These are phyloP conservation scores for Drosophila cardini DNA, from an alignment of 1,140 invertebrate genomes.

Conservation along the genomic window DNA sequence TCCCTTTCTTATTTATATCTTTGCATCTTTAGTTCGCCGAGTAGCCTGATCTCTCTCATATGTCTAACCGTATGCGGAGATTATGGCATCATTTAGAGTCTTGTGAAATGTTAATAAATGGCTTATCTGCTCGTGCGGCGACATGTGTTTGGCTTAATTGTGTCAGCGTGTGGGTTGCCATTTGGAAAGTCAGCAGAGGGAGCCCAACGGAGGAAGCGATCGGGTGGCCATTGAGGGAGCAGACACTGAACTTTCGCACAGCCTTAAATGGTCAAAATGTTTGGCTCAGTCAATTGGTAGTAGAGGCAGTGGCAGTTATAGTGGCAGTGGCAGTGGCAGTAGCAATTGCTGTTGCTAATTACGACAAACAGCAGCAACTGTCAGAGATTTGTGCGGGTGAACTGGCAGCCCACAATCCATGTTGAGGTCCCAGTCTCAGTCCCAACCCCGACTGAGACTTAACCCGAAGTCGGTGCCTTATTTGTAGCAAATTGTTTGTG, in stretches of 20 bases:
- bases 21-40: constrained; percentile 55
- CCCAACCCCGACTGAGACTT: background rate
- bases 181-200: constrained; percentile 63
- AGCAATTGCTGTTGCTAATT: constrained; percentile 64
- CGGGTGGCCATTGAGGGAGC: constrained; percentile 4
- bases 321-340: background rate
- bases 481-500: constrained; percentile 80
- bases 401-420: constrained; percentile 5
- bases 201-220: too few relatives aligned
- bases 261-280: constrained; percentile 75
- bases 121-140: constrained; percentile 69
- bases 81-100: constrained; percentile 81
- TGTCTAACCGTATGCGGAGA: constrained; percentile 80
- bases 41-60: constrained; percentile 58
- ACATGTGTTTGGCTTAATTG: constrained; percentile 83
- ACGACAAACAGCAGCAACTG: constrained; percentile 75
- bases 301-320: constrained; percentile 4
- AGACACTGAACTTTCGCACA: constrained; percentile 74
- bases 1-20: constrained; percentile 61
- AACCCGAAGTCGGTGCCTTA: constrained; percentile 68
- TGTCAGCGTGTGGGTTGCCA: constrained; percentile 78
- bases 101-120: constrained; percentile 83
- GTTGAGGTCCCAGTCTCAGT: constrained; percentile 11
- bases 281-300: constrained; percentile 50
- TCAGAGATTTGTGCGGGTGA: constrained; percentile 81